Conservation (phyloP, 2,797 vertebrate genomes). For the Chaenodraco wilsoni region DNA sequence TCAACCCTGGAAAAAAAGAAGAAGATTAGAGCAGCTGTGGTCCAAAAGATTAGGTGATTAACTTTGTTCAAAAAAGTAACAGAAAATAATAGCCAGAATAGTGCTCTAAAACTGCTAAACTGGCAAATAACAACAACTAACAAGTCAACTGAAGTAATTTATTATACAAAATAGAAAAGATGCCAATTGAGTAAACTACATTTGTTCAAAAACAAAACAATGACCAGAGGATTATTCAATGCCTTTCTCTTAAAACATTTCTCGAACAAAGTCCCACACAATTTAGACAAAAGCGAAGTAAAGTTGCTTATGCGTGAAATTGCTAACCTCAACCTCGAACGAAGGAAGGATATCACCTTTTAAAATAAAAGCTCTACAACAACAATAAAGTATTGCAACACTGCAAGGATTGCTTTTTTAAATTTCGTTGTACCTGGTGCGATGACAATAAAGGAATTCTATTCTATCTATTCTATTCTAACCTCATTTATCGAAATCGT, state of each 20-base stretch:
- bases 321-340: slow-evolving; percentile 30
- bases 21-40: slow-evolving; percentile 56
- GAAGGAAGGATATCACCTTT: slow-evolving; percentile 9
- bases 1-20: slow-evolving; percentile 44
- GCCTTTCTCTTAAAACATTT: slow-evolving; percentile 7
- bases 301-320: slow-evolving; percentile 44
- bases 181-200: neutral
- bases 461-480: too few species aligned
- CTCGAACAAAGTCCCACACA: slow-evolving; percentile 23
- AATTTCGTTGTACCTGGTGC: too few species aligned
- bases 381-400: neutral
- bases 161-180: slow-evolving; percentile 27
- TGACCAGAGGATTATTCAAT: slow-evolving; percentile 35
- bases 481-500: neutral
- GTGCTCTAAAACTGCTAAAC: neutral
- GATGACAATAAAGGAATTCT: too few species aligned
- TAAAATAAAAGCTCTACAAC: slow-evolving; percentile 1
- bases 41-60: slow-evolving; percentile 28
- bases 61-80: slow-evolving; percentile 55
- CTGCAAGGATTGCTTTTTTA: too few species aligned
- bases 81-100: slow-evolving; percentile 3
- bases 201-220: neutral
- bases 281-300: slow-evolving; percentile 27
- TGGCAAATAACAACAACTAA: neutral
- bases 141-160: slow-evolving; percentile 3